Percentiles rank a stretch among this genome's conserved stretches.
Conservation (phyloP, 2,113 vertebrate genomes). For the Mobula hypostoma region DNA sequence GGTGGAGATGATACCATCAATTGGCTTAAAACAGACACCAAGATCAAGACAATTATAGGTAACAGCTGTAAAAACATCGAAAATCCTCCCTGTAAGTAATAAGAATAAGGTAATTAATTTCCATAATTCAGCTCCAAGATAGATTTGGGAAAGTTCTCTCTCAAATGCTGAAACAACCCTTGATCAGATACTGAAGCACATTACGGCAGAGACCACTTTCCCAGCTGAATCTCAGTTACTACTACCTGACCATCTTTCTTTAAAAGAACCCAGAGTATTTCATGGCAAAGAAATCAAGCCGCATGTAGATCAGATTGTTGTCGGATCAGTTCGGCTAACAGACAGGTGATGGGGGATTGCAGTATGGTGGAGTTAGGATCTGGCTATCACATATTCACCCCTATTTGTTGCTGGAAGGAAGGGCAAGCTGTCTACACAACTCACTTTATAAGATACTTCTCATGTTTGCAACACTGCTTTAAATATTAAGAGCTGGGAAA, state of each 20-base stretch:
- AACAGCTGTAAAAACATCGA: conserved; percentile 96
- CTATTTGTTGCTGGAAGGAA: too few species aligned
- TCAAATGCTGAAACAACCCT: background rate
- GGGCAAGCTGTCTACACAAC: too few species aligned
- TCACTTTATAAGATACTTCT: too few species aligned
- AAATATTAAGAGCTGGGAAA: too few species aligned
- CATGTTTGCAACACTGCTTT: too few species aligned
- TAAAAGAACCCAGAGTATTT: background rate
- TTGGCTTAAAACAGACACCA: conserved; percentile 91
- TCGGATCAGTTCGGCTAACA: too few species aligned
- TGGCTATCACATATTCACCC: too few species aligned
- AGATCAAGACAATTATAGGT: conserved; percentile 88
- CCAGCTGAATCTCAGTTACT: background rate
- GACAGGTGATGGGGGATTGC: too few species aligned
- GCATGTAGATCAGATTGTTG: too few species aligned
- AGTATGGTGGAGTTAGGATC: too few species aligned
- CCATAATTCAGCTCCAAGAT: background rate
- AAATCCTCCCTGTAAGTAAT: conserved; percentile 78
- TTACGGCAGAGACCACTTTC: background rate
- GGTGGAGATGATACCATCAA: conserved; percentile 92
- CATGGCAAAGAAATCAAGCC: too few species aligned
- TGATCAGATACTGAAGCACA: background rate
- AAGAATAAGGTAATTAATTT: conserved; percentile 33
- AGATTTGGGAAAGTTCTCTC: background rate
- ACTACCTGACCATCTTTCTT: background rate